Evolutionary conservation across 2,113 vertebrate species (phyloP), one percentile per base, ranked within the genome.

Genomic region (Herpailurus yagouaroundi): DNA sequence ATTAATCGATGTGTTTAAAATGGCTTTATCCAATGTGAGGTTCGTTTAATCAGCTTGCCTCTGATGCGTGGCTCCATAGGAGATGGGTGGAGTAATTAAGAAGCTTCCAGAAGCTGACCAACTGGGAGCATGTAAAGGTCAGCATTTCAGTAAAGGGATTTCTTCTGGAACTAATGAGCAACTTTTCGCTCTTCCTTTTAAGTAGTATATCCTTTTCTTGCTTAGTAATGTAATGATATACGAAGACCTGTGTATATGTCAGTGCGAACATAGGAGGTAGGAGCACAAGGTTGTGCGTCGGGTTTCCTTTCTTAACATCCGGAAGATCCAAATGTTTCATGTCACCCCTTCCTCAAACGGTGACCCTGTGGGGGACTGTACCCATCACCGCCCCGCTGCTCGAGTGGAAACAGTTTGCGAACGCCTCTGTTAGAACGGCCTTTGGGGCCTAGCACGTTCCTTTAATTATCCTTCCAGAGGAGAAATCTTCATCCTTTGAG

Each of bases 1-100:
- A 80, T 86, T 97, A 95, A 96, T 98, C 94, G 81, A 50, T 97
- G 91, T 0, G 0, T 97, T 97, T 45, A 87, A 96, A 95, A 73
- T 77, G 73, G 97, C 89, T 97, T 94, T 27, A 0, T 94, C 94
- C 57, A 57, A 86, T 60, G 71, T 0, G 38, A 10, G 93, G 85
- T n/a, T 52, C 1, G 48, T 63, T 79, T 31, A 63, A 10, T 81
- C 68, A 7, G 66, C 90, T 94, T 92, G 69, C n/a, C 55, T 52
- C 27, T 95, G 36, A 36, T 45, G 88, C 84, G 31, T 77, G 76
- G 83, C 84, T 79, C 50, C 33, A 0, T 19, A 71, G 85, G 23
- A 92, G 73, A 68, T 31, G 33, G 48, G 21, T 15, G 29, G 52
- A 87, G 71, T 82, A 57, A 77, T 95, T 83, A 73, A 68, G 55